Base-by-base conservation (phyloP, 2,888 invertebrate species). In the Metallyticus violacea region DNA sequence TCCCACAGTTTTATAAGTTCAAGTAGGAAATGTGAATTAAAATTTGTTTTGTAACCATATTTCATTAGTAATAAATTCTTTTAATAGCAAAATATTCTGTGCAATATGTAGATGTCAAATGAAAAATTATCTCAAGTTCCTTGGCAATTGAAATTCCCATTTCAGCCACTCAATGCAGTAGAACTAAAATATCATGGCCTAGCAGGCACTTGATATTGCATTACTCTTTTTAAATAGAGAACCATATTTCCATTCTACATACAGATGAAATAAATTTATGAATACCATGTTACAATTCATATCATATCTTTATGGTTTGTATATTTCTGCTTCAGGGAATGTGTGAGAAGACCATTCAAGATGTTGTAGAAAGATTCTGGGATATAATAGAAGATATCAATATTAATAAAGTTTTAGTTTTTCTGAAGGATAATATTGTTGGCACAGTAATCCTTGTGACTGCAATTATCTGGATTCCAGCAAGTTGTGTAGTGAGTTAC, bases 331-430 rank as follows among this genome's bases (percentile, higher is more conserved):
- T 92, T 6, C 91, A 98, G 97, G 99, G 99, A 7, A 94, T 96
- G 29, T 99, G 99, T 91, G 97, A 98, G 91, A 98, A 98, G 92
- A 97, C 98, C 0, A 97, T 97, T 88, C 97, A 98, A 91, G 98
- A 99, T 91, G 97, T 99, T 28, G 98, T 99, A 9, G 98, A 98
- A 91, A 94, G 99, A 40, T 97, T 99, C 92, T 99, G 99, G 98
- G 97, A 98, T 91, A 98, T 99, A 85, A 98, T 99, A 88, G 98
- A 99, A 92, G 98, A 98, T 90, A 98, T 98, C 87, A 98, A 98
- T 92, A 98, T 98, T 87, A 98, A 97, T 91, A 97, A 97, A 91
- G 97, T 98, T 89, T 93, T 98, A 89, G 94, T 97, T 85, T 98
- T 98, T 91, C 93, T 98, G 85, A 95, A 97, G 87, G 98, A 98